Percentiles rank a stretch among this genome's conserved stretches.
phyloP scores from a whole-genome alignment of 2,888 invertebrate genomes.

The Dolichopus griseipennis region DNA sequence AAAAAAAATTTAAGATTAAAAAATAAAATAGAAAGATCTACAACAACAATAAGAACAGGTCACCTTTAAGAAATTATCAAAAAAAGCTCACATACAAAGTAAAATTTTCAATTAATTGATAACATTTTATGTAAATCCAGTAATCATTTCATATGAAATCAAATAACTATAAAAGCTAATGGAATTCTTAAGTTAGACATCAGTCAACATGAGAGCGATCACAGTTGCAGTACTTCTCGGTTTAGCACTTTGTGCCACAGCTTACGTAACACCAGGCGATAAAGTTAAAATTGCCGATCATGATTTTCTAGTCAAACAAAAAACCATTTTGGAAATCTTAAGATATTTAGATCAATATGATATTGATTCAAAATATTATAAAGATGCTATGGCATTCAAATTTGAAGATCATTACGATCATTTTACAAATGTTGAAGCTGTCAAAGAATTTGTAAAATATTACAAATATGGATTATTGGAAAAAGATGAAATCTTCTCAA shows the following conservation, averaged over 20 bases:
- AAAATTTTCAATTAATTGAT: neutral
- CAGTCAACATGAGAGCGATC: constrained; percentile 23
- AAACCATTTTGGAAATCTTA: constrained; percentile 19
- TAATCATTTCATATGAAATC: too few relatives aligned
- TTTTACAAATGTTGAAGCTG: constrained; percentile 17
- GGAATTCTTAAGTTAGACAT: neutral
- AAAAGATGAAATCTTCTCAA: constrained; percentile 19
- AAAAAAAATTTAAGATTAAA: too few relatives aligned
- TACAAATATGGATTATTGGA: constrained; percentile 15
- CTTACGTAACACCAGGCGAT: constrained; percentile 11
- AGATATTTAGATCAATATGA: constrained; percentile 20
- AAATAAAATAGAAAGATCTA: too few relatives aligned
- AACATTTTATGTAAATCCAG: too few relatives aligned
- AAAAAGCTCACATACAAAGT: neutral
- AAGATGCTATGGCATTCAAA: constrained; percentile 16
- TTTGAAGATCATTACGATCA: constrained; percentile 14
- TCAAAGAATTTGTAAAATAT: constrained; percentile 17
- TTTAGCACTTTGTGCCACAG: constrained; percentile 15
- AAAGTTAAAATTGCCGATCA: constrained; percentile 18
- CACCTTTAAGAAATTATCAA: neutral
- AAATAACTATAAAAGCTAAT: constrained; percentile 13
- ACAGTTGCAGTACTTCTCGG: constrained; percentile 17
- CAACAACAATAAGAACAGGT: neutral
- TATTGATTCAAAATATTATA: constrained; percentile 17
- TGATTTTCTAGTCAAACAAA: constrained; percentile 20